phyloP scores from a whole-genome alignment of 1,140 invertebrate species.

The Gryllus bimaculatus region DNA sequence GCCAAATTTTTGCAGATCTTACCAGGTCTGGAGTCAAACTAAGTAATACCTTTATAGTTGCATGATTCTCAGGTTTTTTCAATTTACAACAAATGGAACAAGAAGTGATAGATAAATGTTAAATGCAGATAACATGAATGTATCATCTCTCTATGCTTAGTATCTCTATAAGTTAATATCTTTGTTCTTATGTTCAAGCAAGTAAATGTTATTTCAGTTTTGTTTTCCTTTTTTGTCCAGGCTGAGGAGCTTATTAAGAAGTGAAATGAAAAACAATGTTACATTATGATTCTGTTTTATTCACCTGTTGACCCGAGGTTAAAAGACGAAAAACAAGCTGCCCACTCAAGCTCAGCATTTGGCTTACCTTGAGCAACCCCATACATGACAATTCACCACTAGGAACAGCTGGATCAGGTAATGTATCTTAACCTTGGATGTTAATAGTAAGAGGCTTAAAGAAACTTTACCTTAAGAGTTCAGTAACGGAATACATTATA shows the following conservation, averaged over 20 bases:
- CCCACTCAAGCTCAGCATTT: constrained; percentile 57
- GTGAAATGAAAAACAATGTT: constrained; percentile 95
- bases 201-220: neutral
- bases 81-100: neutral
- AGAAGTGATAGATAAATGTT: neutral
- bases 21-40: too few species aligned
- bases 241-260: constrained; percentile 95
- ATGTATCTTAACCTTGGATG: neutral
- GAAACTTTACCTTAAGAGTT: too few species aligned
- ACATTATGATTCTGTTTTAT: constrained; percentile 68
- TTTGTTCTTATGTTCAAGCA: neutral
- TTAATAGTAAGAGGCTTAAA: too few species aligned
- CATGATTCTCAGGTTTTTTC: neutral
- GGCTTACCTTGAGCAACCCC: constrained; percentile 73
- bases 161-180: too few species aligned
- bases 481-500: too few species aligned
- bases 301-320: constrained; percentile 26
- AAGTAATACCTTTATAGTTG: neutral
- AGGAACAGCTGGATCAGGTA: constrained; percentile 55
- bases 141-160: neutral
- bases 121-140: neutral
- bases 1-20: too few species aligned
- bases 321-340: constrained; percentile 26
- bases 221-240: constrained; percentile 33
- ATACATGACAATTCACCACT: constrained; percentile 61